Percentiles rank a stretch among this genome's conserved stretches.
Evolutionary conservation across 2,888 invertebrate genomes (phyloP).

Genomic region (Unio delphinus): DNA sequence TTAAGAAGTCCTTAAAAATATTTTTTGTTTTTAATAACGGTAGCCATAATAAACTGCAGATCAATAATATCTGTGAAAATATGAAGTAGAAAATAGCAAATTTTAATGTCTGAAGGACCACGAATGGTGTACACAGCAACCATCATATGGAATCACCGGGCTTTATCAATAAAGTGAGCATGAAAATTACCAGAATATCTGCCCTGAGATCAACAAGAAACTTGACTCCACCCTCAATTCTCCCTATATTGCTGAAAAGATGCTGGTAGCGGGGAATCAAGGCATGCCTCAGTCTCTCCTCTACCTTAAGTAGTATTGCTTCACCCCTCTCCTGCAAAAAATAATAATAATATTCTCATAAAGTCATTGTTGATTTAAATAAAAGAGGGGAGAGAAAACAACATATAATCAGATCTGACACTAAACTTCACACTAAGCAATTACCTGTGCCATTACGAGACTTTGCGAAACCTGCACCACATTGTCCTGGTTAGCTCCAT

Average conservation of each 20-base stretch:
- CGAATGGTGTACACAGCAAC: too few species aligned
- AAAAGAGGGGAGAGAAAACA: too few species aligned
- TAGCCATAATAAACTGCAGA: too few species aligned
- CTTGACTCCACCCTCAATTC: conserved; percentile 79
- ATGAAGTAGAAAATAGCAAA: too few species aligned
- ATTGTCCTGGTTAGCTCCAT: conserved; percentile 56
- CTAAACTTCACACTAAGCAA: not conserved
- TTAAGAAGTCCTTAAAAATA: too few species aligned
- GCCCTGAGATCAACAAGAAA: conserved; percentile 80
- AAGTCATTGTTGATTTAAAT: too few species aligned
- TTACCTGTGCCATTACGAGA: conserved; percentile 49
- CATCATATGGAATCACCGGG: too few species aligned
- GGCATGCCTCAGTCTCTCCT: conserved; percentile 73
- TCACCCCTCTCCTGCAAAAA: conserved; percentile 55
- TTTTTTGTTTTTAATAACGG: too few species aligned
- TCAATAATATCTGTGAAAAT: too few species aligned
- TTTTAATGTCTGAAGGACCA: too few species aligned
- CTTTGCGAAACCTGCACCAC: conserved; percentile 49
- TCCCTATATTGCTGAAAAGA: conserved; percentile 75
- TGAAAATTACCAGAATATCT: conserved; percentile 76
- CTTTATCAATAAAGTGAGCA: too few species aligned
- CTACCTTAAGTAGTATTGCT: conserved; percentile 48
- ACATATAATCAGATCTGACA: too few species aligned
- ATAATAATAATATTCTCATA: not conserved
- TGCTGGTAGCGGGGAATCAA: conserved; percentile 77